A percentile compares a stretch with the other conserved stretches of the same genome.
Evolutionary conservation across 1,140 invertebrate genomes (phyloP).

Genomic region (Drosophila watanabei): DNA sequence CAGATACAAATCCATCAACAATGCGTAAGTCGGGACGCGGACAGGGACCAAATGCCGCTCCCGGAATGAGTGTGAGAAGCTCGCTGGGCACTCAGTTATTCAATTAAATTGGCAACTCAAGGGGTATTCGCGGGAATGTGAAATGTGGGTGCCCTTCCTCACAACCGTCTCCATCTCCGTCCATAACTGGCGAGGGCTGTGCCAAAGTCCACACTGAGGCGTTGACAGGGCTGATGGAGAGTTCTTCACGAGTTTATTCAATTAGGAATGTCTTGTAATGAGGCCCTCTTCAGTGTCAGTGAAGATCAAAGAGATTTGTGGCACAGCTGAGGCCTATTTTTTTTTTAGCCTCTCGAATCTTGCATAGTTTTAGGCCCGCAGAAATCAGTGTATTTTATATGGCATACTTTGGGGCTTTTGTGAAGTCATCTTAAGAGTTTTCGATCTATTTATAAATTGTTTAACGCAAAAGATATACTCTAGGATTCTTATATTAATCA

Average conservation of each 20-base stretch:
- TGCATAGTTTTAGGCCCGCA: conserved; percentile 13
- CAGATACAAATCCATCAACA: conserved; percentile 61
- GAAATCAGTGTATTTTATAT: background rate
- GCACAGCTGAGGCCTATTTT: background rate
- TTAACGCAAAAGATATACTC: too few relatives aligned
- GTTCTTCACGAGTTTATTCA: conserved; percentile 36
- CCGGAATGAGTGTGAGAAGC: conserved; percentile 75
- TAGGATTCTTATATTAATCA: too few relatives aligned
- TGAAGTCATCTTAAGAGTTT: background rate
- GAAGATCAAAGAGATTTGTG: conserved; percentile 22
- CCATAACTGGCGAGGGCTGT: conserved; percentile 39
- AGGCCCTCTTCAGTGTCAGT: conserved; percentile 26
- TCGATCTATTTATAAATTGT: too few relatives aligned
- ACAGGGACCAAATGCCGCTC: conserved; percentile 29
- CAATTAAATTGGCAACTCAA: conserved; percentile 77
- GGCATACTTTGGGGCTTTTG: conserved; percentile 4
- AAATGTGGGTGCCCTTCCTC: conserved; percentile 37
- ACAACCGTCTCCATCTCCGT: conserved; percentile 52
- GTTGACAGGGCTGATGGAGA: conserved; percentile 16
- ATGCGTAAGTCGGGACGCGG: conserved; percentile 62
- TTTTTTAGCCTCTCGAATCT: too few relatives aligned
- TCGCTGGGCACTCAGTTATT: conserved; percentile 55
- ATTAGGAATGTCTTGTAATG: conserved; percentile 23
- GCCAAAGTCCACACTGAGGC: conserved; percentile 69
- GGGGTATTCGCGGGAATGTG: conserved; percentile 31